Percentiles rank a stretch among this genome's conserved stretches.
Conservation (phyloP, 2,113 vertebrate species). For the Pitta sordida region DNA sequence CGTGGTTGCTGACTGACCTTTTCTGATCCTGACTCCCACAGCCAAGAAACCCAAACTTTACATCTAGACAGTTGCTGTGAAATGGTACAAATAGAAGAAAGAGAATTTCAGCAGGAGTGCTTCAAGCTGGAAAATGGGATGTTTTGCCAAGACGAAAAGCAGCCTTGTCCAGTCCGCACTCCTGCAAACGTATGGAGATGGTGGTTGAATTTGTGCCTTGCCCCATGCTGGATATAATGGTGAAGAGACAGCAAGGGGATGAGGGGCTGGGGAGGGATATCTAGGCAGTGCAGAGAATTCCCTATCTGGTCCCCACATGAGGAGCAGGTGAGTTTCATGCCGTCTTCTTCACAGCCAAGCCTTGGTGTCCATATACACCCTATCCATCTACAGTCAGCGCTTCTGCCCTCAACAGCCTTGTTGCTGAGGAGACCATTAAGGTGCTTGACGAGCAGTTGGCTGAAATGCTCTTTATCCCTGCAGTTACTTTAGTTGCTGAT, state of each 20-base stretch:
- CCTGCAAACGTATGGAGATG: not conserved
- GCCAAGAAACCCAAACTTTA: not conserved
- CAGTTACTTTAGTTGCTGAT: not conserved
- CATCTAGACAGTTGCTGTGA: not conserved
- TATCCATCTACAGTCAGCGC: fast-evolving
- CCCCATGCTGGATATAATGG: not conserved
- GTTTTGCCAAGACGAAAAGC: not conserved
- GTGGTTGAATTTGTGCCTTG: not conserved
- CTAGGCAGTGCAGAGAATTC: not conserved
- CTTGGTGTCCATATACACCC: not conserved
- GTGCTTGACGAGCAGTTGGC: not conserved
- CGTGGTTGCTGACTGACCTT: not conserved
- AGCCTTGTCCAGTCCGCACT: not conserved
- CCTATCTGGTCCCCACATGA: not conserved
- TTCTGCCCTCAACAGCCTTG: not conserved
- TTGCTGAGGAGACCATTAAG: constrained; percentile 52
- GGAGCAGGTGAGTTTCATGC: not conserved
- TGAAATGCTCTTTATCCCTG: not conserved
- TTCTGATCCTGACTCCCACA: not conserved
- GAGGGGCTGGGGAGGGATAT: not conserved
- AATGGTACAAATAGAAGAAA: not conserved
- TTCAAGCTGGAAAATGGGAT: not conserved
- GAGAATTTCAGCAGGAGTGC: not conserved
- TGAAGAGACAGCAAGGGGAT: not conserved
- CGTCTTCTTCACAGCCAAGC: not conserved